Conservation (phyloP, 2,888 invertebrate genomes). For the Ormyrus nitidulus region DNA sequence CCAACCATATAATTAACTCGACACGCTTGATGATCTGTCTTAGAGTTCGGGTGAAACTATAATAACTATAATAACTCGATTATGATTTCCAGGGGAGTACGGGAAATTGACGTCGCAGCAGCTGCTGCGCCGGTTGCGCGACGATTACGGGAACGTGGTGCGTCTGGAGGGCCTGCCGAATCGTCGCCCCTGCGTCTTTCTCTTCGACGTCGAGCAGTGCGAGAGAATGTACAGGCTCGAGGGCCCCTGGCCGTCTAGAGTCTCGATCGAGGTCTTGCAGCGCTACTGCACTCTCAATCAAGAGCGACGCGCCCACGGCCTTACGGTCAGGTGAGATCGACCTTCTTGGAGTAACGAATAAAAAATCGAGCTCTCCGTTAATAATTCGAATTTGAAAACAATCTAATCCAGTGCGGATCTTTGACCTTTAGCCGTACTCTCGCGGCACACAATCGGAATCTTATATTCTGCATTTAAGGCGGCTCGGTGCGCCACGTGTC, state of each 20-base stretch:
- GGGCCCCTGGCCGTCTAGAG: constrained; percentile 75
- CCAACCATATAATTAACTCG: too few relatives aligned
- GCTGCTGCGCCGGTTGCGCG: constrained; percentile 61
- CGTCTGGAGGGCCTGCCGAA: constrained; percentile 72
- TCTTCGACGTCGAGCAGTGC: constrained; percentile 64
- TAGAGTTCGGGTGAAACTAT: too few relatives aligned
- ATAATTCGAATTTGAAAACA: too few relatives aligned
- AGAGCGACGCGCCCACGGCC: constrained; percentile 65
- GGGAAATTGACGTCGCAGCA: constrained; percentile 51
- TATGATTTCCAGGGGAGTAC: constrained; percentile 63
- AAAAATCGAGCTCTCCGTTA: neutral
- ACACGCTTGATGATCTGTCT: too few relatives aligned
- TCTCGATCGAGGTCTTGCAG: constrained; percentile 70
- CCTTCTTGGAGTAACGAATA: neutral
- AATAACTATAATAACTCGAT: neutral
- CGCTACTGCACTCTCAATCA: constrained; percentile 73
- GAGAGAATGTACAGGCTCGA: constrained; percentile 75
- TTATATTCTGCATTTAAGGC: too few relatives aligned
- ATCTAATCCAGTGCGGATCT: too few relatives aligned
- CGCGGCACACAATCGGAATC: too few relatives aligned
- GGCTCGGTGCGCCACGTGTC: neutral
- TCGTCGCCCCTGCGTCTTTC: constrained; percentile 61
- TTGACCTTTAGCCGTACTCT: too few relatives aligned
- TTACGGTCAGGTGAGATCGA: constrained; percentile 63
- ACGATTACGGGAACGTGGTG: constrained; percentile 75